Evolutionary conservation across 1,140 invertebrate species (phyloP).

Genomic region (Pogonomyrmex barbatus): DNA sequence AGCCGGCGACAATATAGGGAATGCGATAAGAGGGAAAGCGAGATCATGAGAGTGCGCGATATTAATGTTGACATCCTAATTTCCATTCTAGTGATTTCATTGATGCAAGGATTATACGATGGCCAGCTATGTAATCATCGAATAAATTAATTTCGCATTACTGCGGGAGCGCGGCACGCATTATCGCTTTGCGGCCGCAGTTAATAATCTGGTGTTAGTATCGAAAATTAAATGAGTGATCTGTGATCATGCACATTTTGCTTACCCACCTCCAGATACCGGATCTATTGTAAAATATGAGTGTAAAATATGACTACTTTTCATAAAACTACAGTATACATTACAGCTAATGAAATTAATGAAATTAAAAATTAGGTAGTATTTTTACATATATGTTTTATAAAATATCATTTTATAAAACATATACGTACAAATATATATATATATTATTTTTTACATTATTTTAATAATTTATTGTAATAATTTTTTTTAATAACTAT

Average conservation of each 20-base stretch:
- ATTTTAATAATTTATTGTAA: too few relatives aligned
- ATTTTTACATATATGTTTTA: not conserved
- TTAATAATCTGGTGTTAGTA: constrained; percentile 60
- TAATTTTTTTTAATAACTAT: too few relatives aligned
- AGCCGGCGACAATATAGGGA: constrained; percentile 3
- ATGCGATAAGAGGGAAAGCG: constrained; percentile 42
- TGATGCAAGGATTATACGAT: constrained; percentile 40
- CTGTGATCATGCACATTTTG: not conserved
- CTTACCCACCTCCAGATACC: not conserved
- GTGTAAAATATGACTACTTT: not conserved
- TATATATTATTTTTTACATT: too few relatives aligned
- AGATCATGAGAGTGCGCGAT: constrained; percentile 17
- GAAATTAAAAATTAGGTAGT: constrained; percentile 12
- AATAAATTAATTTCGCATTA: constrained; percentile 71
- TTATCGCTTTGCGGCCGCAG: constrained; percentile 46
- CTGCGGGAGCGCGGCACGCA: constrained; percentile 28
- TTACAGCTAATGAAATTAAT: not conserved
- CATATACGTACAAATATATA: too few relatives aligned
- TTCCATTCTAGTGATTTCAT: constrained; percentile 64
- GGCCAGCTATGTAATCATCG: constrained; percentile 49
- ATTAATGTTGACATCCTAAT: constrained; percentile 67
- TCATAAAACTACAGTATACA: not conserved
- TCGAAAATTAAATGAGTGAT: constrained; percentile 60
- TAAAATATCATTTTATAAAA: not conserved
- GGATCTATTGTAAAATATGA: too few relatives aligned